Base-by-base conservation (phyloP, 2,113 vertebrate genomes). In the Tychaedon coryphoeus region DNA sequence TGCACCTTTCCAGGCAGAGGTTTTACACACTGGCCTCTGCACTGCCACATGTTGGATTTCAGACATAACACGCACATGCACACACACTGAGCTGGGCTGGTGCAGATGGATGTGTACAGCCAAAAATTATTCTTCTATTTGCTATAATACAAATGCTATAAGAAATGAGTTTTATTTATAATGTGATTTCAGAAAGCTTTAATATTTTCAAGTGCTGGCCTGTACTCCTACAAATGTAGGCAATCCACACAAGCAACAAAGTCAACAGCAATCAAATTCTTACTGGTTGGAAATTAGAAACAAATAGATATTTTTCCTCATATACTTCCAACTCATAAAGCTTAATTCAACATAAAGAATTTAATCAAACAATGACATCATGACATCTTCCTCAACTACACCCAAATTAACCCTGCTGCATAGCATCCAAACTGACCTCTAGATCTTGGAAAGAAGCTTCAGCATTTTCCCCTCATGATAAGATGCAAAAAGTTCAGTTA, bases 131-230 rank as follows among this genome's bases (percentile, higher is more conserved):
- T 40, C 8, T 62, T 58, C 9, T 14, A 29, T 18, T 47, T 67
- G 3, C 29, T 45, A 4, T 5, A 45, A 53, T 2, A 28, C 1
- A 73, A 48, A 29, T 6, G 1, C 5, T 69, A 0, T 1, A 26
- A 48, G 4, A 58, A 24, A 33, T 1, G 2, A 4, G 0, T 15
- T 72, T 69, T 28, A 56, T 50, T 83, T 72, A 5, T 5, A 45
- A 58, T 3, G 7, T 3, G 10, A 69, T 33, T 77, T 43, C 50
- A 84, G 17, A 36, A 73, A 62, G 3, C 9, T 80, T 57, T 31
- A 72, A 14, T 23, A 26, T 48, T 58, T 74, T 62, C 38, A 81
- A 71, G 2, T 1, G 5, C 6, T 50, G 36, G 15, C 3, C 14
- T 42, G 5, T 19, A 36, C 9, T 45, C 10, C 34, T 47, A 71